Evolutionary conservation across 2,113 vertebrate genomes (phyloP).

Genomic region (Carassius gibelio): DNA sequence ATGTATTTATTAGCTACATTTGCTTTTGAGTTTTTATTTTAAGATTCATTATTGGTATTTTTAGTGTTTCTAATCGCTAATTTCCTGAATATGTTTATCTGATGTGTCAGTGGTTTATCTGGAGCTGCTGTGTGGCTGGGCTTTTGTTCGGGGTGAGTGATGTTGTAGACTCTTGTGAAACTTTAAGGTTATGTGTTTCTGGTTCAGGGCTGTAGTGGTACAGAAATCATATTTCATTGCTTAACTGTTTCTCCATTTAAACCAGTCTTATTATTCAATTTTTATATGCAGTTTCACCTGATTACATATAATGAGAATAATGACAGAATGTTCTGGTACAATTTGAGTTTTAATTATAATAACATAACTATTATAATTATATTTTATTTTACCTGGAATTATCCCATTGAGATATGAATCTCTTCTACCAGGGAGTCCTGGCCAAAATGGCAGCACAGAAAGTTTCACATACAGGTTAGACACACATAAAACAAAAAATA

Average conservation of each 20-base stretch:
- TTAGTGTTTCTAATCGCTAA: background rate
- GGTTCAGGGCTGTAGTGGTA: background rate
- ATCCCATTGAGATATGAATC: too few species aligned
- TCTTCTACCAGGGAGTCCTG: too few species aligned
- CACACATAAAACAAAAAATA: too few species aligned
- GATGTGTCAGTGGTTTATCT: constrained; percentile 1
- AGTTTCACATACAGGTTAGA: too few species aligned
- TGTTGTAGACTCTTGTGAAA: constrained; percentile 48
- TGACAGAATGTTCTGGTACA: background rate
- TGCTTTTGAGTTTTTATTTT: background rate
- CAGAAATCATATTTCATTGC: background rate
- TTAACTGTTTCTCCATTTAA: too few species aligned
- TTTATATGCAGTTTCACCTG: background rate
- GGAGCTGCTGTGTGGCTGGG: constrained; percentile 5
- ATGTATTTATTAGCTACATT: background rate
- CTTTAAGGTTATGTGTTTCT: constrained; percentile 37
- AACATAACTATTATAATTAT: background rate
- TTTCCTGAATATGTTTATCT: constrained; percentile 44
- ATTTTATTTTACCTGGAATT: too few species aligned
- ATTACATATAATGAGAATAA: background rate
- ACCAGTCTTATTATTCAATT: background rate
- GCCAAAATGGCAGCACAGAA: too few species aligned
- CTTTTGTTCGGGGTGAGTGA: background rate
- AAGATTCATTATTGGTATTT: background rate
- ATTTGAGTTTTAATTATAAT: background rate